phyloP scores from a whole-genome alignment of 2,888 invertebrate genomes.

The Athalia cordata region DNA sequence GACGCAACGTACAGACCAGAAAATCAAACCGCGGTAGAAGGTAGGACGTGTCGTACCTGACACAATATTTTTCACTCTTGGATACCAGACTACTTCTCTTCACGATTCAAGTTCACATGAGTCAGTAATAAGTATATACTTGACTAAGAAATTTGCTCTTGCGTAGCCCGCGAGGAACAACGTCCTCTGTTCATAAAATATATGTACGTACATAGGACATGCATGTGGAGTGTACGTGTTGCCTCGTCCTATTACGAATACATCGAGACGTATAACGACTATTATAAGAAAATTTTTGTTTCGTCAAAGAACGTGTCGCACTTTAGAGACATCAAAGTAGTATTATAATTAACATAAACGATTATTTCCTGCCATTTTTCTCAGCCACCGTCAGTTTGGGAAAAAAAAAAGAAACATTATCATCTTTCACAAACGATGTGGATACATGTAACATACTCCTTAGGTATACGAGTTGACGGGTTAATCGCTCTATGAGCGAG shows the following conservation, averaged over 20 bases:
- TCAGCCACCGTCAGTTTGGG: neutral
- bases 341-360: neutral
- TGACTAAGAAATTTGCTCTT: constrained; percentile 32
- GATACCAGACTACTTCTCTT: neutral
- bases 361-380: neutral
- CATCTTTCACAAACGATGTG: neutral
- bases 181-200: constrained; percentile 8
- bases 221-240: neutral
- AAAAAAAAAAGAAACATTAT: neutral
- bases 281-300: neutral
- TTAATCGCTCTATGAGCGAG: no score
- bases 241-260: neutral
- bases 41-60: constrained; percentile 39
- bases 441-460: no score
- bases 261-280: neutral
- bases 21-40: constrained; percentile 1
- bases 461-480: no score
- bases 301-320: neutral
- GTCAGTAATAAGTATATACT: neutral
- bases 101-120: constrained; percentile 43
- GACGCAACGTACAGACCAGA: neutral
- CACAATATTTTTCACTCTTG: constrained; percentile 35
- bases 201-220: no score
- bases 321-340: neutral
- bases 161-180: constrained; percentile 18